Percentiles rank a stretch among this genome's conserved stretches.
Evolutionary conservation across 1,140 invertebrate genomes (phyloP).

Genomic region (Procambarus clarkii): DNA sequence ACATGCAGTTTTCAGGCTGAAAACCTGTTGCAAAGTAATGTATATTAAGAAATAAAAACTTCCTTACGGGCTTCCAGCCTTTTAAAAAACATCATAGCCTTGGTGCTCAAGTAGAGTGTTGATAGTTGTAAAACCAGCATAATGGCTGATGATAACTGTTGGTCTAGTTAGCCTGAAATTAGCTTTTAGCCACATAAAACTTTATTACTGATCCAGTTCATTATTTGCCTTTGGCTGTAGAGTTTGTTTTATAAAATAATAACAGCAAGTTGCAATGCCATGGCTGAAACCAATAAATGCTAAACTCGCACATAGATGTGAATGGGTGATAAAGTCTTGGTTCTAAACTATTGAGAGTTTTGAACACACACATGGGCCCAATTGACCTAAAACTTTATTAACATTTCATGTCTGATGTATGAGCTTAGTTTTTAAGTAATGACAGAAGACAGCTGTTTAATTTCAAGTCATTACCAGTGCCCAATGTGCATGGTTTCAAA

Average conservation of each 20-base stretch:
- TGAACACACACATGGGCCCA: too few relatives aligned
- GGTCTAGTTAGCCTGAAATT: background rate
- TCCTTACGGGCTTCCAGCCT: background rate
- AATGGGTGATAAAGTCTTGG: too few relatives aligned
- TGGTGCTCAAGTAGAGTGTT: background rate
- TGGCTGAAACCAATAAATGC: too few relatives aligned
- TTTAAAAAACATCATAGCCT: too few relatives aligned
- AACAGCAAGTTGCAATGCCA: too few relatives aligned
- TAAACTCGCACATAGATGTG: too few relatives aligned
- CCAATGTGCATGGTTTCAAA: background rate
- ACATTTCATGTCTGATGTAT: too few relatives aligned
- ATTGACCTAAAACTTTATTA: too few relatives aligned
- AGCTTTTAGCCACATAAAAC: slow-evolving; percentile 15
- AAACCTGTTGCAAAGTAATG: background rate
- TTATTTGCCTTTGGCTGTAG: background rate
- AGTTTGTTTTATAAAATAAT: too few relatives aligned
- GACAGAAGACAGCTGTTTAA: background rate
- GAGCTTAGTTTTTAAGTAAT: background rate
- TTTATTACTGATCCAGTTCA: background rate
- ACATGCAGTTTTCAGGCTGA: background rate
- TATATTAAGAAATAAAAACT: background rate
- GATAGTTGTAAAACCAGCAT: background rate
- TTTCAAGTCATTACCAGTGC: background rate
- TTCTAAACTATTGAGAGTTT: too few relatives aligned
- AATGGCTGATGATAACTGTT: background rate